phyloP scores from a whole-genome alignment of 1,140 invertebrate genomes.

The Trichonephila inaurata region DNA sequence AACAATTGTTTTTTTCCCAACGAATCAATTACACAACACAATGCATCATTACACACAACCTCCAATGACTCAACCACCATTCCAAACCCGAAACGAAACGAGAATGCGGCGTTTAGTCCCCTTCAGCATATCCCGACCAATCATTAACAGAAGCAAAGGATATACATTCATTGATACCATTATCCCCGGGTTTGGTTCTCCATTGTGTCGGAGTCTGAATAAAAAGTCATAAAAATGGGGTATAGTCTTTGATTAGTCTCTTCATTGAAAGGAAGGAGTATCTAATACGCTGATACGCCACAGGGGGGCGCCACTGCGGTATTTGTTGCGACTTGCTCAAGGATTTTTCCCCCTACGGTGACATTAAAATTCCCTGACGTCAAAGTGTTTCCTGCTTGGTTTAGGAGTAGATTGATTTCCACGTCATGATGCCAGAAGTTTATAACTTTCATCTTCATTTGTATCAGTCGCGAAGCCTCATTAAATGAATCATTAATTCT shows the following conservation, averaged over 20 bases:
- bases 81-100: neutral
- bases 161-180: conserved; percentile 53
- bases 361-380: conserved; percentile 59
- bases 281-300: conserved; percentile 47
- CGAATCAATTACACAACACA: conserved; percentile 3
- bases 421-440: conserved; percentile 17
- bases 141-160: conserved; percentile 41
- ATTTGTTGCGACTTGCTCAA: conserved; percentile 19
- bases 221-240: conserved; percentile 30
- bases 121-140: neutral
- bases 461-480: conserved; percentile 5
- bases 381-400: conserved; percentile 19
- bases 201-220: conserved; percentile 22
- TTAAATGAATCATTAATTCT: conserved; percentile 34
- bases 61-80: conserved; percentile 27
- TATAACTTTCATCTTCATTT: conserved; percentile 17
- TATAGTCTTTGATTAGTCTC: conserved; percentile 44
- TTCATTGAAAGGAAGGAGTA: conserved; percentile 49
- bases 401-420: conserved; percentile 24
- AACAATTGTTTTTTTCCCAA: neutral
- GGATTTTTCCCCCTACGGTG: conserved; percentile 46
- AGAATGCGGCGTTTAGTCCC: neutral
- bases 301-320: conserved; percentile 31
- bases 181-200: conserved; percentile 28
- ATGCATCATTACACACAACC: neutral